A percentile compares a stretch with the other conserved stretches of the same genome.
Conservation (phyloP, 2,113 vertebrate genomes). For the Malurus alboscapulatus region DNA sequence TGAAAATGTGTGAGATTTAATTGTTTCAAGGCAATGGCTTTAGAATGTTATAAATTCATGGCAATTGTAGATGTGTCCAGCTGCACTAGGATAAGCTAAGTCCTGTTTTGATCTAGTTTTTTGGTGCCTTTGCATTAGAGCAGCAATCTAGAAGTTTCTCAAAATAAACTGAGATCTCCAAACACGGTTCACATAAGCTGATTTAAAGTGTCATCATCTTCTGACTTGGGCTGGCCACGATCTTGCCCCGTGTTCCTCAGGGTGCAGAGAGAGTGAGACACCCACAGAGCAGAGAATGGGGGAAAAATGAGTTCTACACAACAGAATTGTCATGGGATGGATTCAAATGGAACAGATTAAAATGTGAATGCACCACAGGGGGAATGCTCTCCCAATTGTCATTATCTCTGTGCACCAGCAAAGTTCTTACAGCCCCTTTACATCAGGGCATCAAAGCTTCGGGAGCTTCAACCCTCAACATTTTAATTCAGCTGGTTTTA, state of each 20-base stretch:
- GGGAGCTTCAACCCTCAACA: not conserved
- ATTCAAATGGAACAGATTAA: not conserved
- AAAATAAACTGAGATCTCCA: not conserved
- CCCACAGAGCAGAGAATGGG: not conserved
- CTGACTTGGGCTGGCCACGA: not conserved
- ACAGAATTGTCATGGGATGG: not conserved
- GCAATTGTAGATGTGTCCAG: not conserved
- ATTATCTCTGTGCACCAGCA: not conserved
- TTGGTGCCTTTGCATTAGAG: not conserved
- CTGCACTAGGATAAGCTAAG: not conserved
- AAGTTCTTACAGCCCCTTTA: not conserved
- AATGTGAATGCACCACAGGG: not conserved
- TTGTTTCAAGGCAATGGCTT: not conserved
- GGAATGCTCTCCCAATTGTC: not conserved
- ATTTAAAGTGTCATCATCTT: not conserved
- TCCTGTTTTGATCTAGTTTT: not conserved
- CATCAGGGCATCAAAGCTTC: not conserved
- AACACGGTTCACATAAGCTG: not conserved
- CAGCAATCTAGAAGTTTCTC: not conserved
- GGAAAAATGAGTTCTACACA: not conserved
- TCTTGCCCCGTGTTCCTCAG: not conserved
- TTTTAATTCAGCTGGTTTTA: constrained; percentile 26
- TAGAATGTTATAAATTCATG: not conserved
- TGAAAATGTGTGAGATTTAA: not conserved
- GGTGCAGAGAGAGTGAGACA: not conserved